A percentile compares a stretch with the other conserved stretches of the same genome.
These are phyloP conservation scores for Leptestheria dahalacensis DNA, from an alignment of 1,140 invertebrate species.

Conservation along the genomic window DNA sequence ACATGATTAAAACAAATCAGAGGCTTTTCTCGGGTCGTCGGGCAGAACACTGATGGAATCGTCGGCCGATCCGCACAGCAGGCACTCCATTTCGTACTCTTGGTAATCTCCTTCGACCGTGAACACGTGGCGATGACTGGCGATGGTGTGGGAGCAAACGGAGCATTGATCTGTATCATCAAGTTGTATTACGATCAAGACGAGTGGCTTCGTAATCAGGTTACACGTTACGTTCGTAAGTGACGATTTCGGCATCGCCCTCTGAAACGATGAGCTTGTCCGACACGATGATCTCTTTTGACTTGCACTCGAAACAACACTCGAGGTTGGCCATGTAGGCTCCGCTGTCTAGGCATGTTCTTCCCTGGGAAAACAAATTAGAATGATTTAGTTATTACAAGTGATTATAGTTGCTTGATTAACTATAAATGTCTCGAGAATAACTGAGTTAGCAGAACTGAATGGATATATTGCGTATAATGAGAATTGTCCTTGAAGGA, in stretches of 20 bases:
- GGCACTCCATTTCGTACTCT: conserved; percentile 25
- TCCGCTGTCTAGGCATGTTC: conserved; percentile 19
- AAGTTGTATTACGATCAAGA: neutral
- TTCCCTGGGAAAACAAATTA: conserved; percentile 7
- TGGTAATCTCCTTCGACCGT: conserved; percentile 22
- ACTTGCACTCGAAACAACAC: conserved; percentile 15
- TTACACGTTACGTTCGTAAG: conserved; percentile 15
- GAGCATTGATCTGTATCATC: conserved; percentile 20
- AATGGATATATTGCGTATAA: no score
- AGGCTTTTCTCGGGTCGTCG: conserved; percentile 21
- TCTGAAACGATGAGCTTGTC: conserved; percentile 13
- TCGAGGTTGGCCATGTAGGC: conserved; percentile 17
- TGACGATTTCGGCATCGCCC: conserved; percentile 13
- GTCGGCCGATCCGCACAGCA: conserved; percentile 23
- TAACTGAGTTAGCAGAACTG: no score
- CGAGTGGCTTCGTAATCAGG: neutral
- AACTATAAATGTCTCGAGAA: no score
- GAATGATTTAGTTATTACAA: no score
- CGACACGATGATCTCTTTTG: conserved; percentile 5
- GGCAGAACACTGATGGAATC: conserved; percentile 22
- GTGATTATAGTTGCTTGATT: no score
- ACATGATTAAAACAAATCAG: conserved; percentile 15
- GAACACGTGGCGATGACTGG: conserved; percentile 20
- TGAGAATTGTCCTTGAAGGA: no score
- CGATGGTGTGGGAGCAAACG: conserved; percentile 21